phyloP scores from a whole-genome alignment of 2,113 vertebrate species.

The Tichodroma muraria region DNA sequence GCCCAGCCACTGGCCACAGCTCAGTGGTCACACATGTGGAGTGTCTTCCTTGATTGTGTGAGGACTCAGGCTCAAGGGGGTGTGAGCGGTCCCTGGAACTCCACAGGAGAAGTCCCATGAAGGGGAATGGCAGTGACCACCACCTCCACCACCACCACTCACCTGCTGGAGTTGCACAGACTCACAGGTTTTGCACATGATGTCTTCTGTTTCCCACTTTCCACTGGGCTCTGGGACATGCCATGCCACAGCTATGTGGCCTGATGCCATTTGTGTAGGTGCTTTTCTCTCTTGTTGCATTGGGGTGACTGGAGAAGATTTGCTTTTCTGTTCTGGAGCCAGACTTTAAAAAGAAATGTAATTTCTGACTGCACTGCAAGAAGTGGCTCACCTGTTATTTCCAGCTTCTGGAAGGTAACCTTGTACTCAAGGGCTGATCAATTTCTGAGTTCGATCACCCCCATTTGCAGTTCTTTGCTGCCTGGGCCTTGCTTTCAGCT shows the following conservation, averaged over 20 bases:
- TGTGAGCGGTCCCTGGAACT: neutral
- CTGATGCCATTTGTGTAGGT: neutral
- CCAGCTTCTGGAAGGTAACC: neutral
- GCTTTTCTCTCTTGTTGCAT: neutral
- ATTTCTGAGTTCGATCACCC: neutral
- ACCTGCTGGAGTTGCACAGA: neutral
- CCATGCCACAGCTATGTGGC: neutral
- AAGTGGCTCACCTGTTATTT: neutral
- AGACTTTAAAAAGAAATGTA: neutral
- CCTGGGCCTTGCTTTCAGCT: neutral
- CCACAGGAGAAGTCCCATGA: neutral
- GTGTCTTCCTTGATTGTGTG: rapidly evolving
- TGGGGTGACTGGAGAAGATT: neutral
- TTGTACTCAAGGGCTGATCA: neutral
- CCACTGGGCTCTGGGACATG: neutral
- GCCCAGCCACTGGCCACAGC: neutral
- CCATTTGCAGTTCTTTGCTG: neutral
- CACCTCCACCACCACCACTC: neutral
- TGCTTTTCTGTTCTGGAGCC: neutral
- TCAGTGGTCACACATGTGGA: neutral
- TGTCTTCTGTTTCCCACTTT: neutral
- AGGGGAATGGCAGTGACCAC: neutral
- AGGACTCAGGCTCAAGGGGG: neutral
- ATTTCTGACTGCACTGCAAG: neutral
- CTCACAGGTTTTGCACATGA: neutral